Evolutionary conservation across 2,113 vertebrate genomes (phyloP).

Genomic region (Stercorarius parasiticus): DNA sequence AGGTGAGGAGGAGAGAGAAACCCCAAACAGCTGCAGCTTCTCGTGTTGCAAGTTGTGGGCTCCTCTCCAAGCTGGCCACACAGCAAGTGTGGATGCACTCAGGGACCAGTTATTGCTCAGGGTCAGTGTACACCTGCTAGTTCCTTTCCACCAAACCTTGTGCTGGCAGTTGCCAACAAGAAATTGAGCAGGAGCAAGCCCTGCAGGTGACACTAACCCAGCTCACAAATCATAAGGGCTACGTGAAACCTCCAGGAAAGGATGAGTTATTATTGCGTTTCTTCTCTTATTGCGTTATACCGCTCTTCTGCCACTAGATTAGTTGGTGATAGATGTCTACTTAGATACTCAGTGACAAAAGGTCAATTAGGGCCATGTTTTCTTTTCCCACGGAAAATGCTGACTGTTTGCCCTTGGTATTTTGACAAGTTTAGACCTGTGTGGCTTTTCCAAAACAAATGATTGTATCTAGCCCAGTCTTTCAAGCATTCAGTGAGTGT

Average conservation of each 20-base stretch:
- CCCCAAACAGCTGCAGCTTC: background rate
- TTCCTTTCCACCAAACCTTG: background rate
- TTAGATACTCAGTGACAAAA: background rate
- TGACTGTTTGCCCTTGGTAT: background rate
- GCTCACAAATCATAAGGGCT: background rate
- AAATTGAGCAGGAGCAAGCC: background rate
- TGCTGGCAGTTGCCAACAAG: background rate
- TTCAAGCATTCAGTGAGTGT: background rate
- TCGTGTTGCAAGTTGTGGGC: background rate
- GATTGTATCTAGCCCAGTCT: background rate
- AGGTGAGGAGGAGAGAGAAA: background rate
- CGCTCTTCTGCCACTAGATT: background rate
- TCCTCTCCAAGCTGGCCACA: background rate
- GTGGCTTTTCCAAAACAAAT: background rate
- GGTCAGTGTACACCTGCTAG: background rate
- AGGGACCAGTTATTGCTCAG: background rate
- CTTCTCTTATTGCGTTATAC: background rate
- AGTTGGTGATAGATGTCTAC: background rate
- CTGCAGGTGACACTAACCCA: background rate
- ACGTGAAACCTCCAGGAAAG: background rate
- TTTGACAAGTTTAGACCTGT: background rate
- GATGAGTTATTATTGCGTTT: background rate
- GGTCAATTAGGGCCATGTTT: background rate
- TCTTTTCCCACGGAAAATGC: background rate
- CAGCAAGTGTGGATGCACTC: fast-evolving